phyloP scores from a whole-genome alignment of 2,888 invertebrate species.

The Bugula neritina region DNA sequence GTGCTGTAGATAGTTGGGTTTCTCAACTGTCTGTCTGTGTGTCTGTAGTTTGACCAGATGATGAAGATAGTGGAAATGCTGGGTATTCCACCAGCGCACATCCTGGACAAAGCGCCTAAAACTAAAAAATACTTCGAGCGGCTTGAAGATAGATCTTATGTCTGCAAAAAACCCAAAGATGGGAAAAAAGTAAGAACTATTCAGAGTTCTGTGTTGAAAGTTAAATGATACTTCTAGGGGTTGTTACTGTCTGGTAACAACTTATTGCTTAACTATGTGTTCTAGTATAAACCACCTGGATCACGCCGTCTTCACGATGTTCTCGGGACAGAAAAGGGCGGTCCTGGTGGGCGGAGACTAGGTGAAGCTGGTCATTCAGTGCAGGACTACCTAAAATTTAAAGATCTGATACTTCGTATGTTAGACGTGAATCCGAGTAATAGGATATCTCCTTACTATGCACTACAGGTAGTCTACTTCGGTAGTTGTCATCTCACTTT shows the following conservation, averaged over 20 bases:
- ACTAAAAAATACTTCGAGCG: conserved; percentile 97
- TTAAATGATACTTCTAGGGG: too few relatives aligned
- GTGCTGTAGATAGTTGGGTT: too few relatives aligned
- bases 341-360: conserved; percentile 85
- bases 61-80: conserved; percentile 99
- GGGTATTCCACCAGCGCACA: conserved; percentile 93
- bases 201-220: too few relatives aligned
- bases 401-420: conserved; percentile 96
- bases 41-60: conserved; percentile 84
- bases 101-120: conserved; percentile 92
- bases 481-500: too few relatives aligned
- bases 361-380: conserved; percentile 94
- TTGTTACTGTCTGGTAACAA: too few relatives aligned
- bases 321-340: conserved; percentile 85
- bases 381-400: conserved; percentile 97
- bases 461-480: conserved; percentile 63
- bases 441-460: conserved; percentile 95
- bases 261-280: conserved; percentile 19
- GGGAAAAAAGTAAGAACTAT: conserved; percentile 55
- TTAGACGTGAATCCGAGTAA: conserved; percentile 96
- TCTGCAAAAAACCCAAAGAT: conserved; percentile 78
- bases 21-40: conserved; percentile 27
- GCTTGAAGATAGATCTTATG: conserved; percentile 84
- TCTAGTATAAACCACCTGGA: conserved; percentile 79
- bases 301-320: conserved; percentile 90